phyloP scores from a whole-genome alignment of 2,797 vertebrate species.

The Rhinophrynus dorsalis region DNA sequence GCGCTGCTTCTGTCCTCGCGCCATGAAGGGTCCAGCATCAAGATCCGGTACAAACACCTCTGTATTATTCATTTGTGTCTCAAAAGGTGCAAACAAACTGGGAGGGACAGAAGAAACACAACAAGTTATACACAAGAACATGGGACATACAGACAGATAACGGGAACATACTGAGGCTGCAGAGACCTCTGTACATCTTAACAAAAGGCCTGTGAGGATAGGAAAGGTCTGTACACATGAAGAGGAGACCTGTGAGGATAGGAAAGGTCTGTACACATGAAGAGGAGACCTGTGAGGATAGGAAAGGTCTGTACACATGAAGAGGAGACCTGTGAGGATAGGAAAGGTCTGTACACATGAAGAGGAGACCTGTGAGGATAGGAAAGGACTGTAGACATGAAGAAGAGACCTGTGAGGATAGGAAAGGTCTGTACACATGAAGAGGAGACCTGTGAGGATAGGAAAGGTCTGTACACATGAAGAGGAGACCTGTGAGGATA shows the following conservation, averaged over 20 bases:
- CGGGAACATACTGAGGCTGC: accelerated
- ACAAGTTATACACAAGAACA: background rate
- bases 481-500: background rate
- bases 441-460: background rate
- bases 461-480: background rate
- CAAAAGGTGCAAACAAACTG: background rate
- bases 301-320: background rate
- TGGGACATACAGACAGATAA: background rate
- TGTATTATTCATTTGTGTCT: constrained; percentile 21
- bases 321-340: background rate
- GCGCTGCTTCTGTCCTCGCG: constrained; percentile 27
- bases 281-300: background rate
- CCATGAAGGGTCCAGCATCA: background rate
- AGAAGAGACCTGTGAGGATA: background rate
- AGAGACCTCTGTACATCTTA: background rate
- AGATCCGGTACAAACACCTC: constrained; percentile 29
- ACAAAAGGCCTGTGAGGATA: background rate
- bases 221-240: background rate
- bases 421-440: background rate
- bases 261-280: background rate
- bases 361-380: background rate
- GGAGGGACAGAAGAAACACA: background rate
- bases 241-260: background rate
- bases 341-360: background rate
- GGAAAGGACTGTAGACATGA: background rate